Base-by-base conservation (phyloP, 2,113 vertebrate species). In the Osmerus mordax region DNA sequence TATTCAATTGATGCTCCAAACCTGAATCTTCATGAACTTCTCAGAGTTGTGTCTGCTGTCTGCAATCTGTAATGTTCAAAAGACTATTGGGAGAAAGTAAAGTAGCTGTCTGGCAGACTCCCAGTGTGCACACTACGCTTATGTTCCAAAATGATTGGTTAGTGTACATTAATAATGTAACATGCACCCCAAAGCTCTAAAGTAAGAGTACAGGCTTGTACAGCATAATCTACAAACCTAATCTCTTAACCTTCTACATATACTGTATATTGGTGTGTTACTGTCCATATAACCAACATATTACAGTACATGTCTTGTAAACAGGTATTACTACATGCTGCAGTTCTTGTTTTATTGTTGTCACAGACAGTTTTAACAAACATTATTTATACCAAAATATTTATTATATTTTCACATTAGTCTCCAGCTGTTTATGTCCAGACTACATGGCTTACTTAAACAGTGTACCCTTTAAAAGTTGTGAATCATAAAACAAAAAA, bases 1-100 rank as follows among this genome's bases (percentile, higher is more conserved):
- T 63, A 74, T 83, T 76, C 71, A 18, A 41, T 67, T 7, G 66
- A 65, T 23, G 51, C 41, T n/a, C 63, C 60, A 70, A 71, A 63
- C 51, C 62, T 70, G 69, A 83, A 78, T 71, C 72, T 62, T 72
- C 47, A 67, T 71, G 13, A 62, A 18, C 60, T 62, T 62, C 23
- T 28, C 60, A 62, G 13, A 62, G 6, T 3, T 0, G 15, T 63
- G 58, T 73, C 69, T 82, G 68, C 74, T 78, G 32, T 83, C 29
- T 58, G 51, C n/a, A 65, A 67, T 70, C 52, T 64, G 41, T 9
- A 47, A 47, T 41, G 47, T 41, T 71, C 75, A 19, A 56, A 59
- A 66, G 71, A 74, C 71, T 23, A 56, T 78, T 72, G 72, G 66
- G 68, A 72, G 66, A 70, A 13, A 54, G 19, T 55, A 47, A 32